Evolutionary conservation across 2,113 vertebrate species (phyloP), one percentile per base, ranked within the genome.

Genomic region (Nothoprocta perdicaria): DNA sequence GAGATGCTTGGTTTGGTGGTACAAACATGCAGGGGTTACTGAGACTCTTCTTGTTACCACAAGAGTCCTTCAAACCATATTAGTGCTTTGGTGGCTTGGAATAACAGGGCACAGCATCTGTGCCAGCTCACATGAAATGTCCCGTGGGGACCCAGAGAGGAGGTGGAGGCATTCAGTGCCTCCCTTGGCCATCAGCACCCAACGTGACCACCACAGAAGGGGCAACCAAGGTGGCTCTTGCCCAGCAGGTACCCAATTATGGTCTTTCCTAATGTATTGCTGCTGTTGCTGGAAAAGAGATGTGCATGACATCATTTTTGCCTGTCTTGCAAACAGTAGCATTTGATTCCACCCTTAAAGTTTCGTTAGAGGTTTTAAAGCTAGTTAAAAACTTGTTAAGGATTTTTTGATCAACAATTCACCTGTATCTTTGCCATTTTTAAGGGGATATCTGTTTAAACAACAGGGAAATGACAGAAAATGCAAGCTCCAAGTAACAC

Each of bases 101-200:
- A 31, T 88, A 15, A 61, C 8, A 31, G 63, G 33, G n/a, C 43
- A 27, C 12, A 26, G 27, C 19, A 33, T n/a, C 57, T 48, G 14
- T 19, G 22, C 29, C 10, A 19, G 52, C 33, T 15, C 7, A 24
- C 19, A 0, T 14, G 0, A 57, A 61, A 52, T 27, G 31, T 15
- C 31, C 27, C 55, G 10, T 4, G 38, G 50, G 27, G 5, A 23
- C 22, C 66, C 43, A 3, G 13, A 61, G 63, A 50, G 76, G 27
- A 60, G 58, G n/a, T 29, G 55, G 55, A 86, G 46, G 40, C 48
- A 65, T 27, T 41, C 55, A 35, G 46, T 35, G 41, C 50, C 33
- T 90, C 35, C 16, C 66, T 13, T 31, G 43, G 45, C 92, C 86
- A 88, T 88, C 88, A 86, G 0, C 62, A 66, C 71, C 65, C 68